Base-by-base conservation (phyloP, 2,888 invertebrate species). In the Galerucella pusilla region DNA sequence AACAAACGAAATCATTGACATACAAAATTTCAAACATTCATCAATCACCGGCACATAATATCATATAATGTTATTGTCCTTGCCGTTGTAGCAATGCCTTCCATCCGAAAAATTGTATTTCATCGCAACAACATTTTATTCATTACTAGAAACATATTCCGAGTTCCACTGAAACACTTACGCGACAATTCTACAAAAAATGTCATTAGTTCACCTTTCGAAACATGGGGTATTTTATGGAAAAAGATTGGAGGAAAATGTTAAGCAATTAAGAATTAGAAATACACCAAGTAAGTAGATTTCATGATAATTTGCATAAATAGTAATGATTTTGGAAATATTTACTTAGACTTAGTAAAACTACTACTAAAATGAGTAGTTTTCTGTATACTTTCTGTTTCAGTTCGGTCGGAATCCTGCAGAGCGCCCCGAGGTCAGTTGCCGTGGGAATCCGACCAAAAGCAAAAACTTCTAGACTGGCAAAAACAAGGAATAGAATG, bases 21-120 rank as follows among this genome's bases (percentile, higher is more conserved):
- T 6, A 52, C 52, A 52, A 52, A 60, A 60, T 20, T 25, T 25
- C 60, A 60, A 28, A 25, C 16, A 12, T 28, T 60, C 28, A 20
- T 20, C 20, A 28, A 60, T 14, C 60, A 60, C 10, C 28, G 10
- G 20, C 11, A 6, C 20, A 63, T n/a, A 63, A 35, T 9, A 42
- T 63, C 35, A n/a, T n/a, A 35, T 63, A 12, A 63, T 63, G 63
- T 42, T 42, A 42, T 63, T 35, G 35, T 42, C 42, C 10, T 45
- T 14, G n/a, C 10, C 14, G 70, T 71, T 64, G 72, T 73, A 76
- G 69, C 60, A 76, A 77, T 78, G 78, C 67, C 68, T 73, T 75
- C 75, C 73, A 79, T 77, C 54, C 73, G 78, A 76, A 83, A 81
- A 79, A 83, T 83, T 68, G 70, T 82, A 42, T 77, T 84, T 14